Evolutionary conservation across 2,113 vertebrate species (phyloP), one percentile per base, ranked within the genome.

Genomic region (Dasyprocta punctata): DNA sequence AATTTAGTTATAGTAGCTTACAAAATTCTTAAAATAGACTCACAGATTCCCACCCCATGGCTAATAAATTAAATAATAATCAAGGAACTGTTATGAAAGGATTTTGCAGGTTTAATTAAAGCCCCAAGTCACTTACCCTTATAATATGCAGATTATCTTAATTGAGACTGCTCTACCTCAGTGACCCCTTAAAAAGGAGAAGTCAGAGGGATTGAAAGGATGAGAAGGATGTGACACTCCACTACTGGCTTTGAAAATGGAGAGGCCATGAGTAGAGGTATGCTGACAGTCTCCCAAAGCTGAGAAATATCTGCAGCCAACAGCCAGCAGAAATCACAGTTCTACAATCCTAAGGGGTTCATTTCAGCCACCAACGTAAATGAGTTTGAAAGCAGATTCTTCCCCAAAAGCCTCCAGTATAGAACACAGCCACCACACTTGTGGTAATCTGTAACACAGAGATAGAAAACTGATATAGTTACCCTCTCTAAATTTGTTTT

Each of bases 191-290:
- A 81, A 97, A 88, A 96, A 69, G 56, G 89, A 83, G 36, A 83
- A 56, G 41, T 71, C 44, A 90, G 73, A 86, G n/a, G 94, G 49
- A 92, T 2, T 56, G 26, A 58, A 94, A 94, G 77, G 28, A 71
- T 60, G 36, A 94, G 71, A 91, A 95, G 41, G 47, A 52, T 30
- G 41, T 94, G 17, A 71, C 30, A 44, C 22, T 38, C 8, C 36
- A 87, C n/a, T 83, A 49, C 56, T 94, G 49, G 60, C 44, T 96
- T 90, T 94, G 44, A 95, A 78, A 83, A 85, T 65, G 11, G 38
- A 60, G 30, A 49, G 63, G 60, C 22, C 56, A 90, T 11, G 20
- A 85, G 33, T 17, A 41, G 81, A 87, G 71, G 58, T 90, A 89
- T 77, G 44, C 54, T 63, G 14, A 38, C 58, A 49, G 71, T 30